A percentile compares a stretch with the other conserved stretches of the same genome.
These are phyloP conservation scores for Aurelia coerulea DNA, from an alignment of 30 jellyfish, hydroid and myxozoan genomes.

Conservation along the genomic window DNA sequence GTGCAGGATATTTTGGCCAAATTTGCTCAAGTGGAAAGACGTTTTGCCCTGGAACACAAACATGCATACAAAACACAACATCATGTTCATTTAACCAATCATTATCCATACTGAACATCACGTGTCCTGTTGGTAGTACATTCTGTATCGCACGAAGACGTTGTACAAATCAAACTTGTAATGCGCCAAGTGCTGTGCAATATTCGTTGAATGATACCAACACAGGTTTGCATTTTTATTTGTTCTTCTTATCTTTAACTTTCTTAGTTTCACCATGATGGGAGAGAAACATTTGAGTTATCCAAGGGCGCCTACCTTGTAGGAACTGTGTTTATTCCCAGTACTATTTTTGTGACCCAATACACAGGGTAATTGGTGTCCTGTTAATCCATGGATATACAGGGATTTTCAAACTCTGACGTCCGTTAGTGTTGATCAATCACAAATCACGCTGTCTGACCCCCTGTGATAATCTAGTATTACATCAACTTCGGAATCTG, in stretches of 20 bases:
- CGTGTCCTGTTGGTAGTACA: slow-evolving; percentile 16
- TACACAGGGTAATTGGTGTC: too few species aligned
- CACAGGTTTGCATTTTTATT: slow-evolving; percentile 17
- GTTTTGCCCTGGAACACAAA: slow-evolving; percentile 55
- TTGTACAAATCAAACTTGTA: slow-evolving; percentile 27
- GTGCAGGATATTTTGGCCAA: slow-evolving; percentile 20
- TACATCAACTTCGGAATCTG: too few species aligned
- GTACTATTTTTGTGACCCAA: too few species aligned
- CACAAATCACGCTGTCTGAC: too few species aligned
- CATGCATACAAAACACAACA: slow-evolving; percentile 29
- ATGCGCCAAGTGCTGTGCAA: not conserved
- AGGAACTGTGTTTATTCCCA: too few species aligned
- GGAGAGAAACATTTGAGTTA: too few species aligned
- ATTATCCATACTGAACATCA: slow-evolving; percentile 23
- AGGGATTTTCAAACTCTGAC: too few species aligned
- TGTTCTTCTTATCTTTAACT: too few species aligned
- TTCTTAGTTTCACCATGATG: not conserved
- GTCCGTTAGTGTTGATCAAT: too few species aligned
- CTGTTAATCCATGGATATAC: too few species aligned
- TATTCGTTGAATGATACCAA: slow-evolving; percentile 9
- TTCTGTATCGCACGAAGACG: slow-evolving; percentile 30
- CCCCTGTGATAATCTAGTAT: too few species aligned
- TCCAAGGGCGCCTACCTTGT: too few species aligned
- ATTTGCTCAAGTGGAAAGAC: slow-evolving; percentile 1
- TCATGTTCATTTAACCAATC: slow-evolving; percentile 19